phyloP scores from a whole-genome alignment of 2,797 vertebrate genomes.

The Chrosomus eos region DNA sequence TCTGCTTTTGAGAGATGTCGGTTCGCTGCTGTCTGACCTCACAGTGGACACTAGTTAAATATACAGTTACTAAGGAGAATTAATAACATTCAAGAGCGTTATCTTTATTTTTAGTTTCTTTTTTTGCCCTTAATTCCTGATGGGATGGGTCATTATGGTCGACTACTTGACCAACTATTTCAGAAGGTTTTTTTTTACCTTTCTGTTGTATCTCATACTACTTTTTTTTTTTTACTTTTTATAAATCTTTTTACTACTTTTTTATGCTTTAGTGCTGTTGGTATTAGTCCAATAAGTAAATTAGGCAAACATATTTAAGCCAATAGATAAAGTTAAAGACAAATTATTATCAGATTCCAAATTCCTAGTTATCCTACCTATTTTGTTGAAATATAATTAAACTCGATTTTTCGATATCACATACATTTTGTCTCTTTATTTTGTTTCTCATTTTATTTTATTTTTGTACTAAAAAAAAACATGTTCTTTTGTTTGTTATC shows the following conservation, averaged over 20 bases:
- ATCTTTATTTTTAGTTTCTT: neutral
- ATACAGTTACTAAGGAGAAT: conserved; percentile 33
- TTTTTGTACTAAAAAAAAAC: neutral
- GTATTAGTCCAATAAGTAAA: neutral
- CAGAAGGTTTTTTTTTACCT: neutral
- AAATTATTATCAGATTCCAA: neutral
- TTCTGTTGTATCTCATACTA: neutral
- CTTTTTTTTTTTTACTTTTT: neutral
- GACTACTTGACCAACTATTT: neutral
- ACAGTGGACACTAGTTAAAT: conserved; percentile 27
- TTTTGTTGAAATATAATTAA: neutral
- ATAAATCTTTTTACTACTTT: neutral
- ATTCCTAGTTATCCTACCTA: neutral
- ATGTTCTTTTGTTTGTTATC: conserved; percentile 25
- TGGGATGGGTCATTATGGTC: neutral
- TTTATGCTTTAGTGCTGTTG: neutral
- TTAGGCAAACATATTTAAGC: neutral
- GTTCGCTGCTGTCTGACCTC: conserved; percentile 33
- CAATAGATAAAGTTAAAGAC: neutral
- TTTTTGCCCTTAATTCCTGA: neutral
- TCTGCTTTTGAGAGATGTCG: conserved; percentile 44
- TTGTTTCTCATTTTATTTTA: neutral
- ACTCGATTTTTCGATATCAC: neutral
- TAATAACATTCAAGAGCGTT: neutral
- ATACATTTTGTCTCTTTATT: neutral